Base-by-base conservation (phyloP, 2,797 vertebrate genomes). In the Manis crassicaudata region DNA sequence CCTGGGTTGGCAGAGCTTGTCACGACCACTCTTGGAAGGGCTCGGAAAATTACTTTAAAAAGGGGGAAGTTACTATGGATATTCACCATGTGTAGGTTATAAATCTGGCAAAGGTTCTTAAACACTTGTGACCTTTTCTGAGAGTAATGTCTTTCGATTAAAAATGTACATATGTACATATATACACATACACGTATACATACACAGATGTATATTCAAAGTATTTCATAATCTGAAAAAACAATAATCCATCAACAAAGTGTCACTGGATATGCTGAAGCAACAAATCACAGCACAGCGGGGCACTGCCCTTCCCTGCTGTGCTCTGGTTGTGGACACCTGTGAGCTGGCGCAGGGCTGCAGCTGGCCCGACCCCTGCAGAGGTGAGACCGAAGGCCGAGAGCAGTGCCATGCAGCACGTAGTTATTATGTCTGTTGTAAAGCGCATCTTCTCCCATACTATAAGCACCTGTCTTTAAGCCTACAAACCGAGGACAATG, bases 321-420 rank as follows among this genome's bases (percentile, higher is more conserved):
- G 13, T 21, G 25, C 25, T 65, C 3, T 0, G 12, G 32, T 43
- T 52, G 16, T 37, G 35, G 86, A 27, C 1, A 9, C 32, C 32
- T 0, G 1, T 8, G 0, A 0, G 67, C 14, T 63, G 20, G 27
- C 20, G 12, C 37, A 35, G 65, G 29, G 5, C 29, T 52, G 43
- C 12, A 0, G 20, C 1, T 5, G 60, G 56, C 70, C 70, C 46
- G 54, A 54, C 52, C 9, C 1, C 27, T 0, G 27, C 46, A 75
- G 72, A 94, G 90, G 87, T 20, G 72, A 87, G 73, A 94, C 10
- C 52, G 27, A 40, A 50, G 46, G 63, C 40, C 93, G 68, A 25
- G 0, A 1, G 32, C 25, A n/a, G 43, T 5, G 21, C 1, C 0
- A 0, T 20, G 56, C 60, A 10, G 7, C 32, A 3, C 43, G 16